These are phyloP conservation scores for Zosterops hypoxanthus DNA, from an alignment of 2,113 vertebrate species.

Conservation along the genomic window DNA sequence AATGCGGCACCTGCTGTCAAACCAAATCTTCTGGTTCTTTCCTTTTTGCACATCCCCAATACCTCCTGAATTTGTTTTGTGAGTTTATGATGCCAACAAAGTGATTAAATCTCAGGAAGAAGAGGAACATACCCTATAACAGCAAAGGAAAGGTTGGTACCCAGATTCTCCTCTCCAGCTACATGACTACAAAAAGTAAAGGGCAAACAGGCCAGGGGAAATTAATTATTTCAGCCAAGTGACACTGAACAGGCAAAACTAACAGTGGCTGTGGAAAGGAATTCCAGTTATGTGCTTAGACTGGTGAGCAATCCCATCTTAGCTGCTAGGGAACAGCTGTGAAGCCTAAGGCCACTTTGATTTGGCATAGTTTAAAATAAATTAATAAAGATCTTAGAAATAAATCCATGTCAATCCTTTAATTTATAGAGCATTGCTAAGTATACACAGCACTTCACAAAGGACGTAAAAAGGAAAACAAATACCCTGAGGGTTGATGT, in stretches of 20 bases:
- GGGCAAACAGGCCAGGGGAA: neutral
- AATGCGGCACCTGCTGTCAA: neutral
- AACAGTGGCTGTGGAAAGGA: neutral
- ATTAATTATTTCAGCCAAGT: slow-evolving; percentile 16
- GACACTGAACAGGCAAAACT: neutral
- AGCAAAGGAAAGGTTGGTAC: neutral
- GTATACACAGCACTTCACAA: neutral
- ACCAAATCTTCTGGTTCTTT: neutral
- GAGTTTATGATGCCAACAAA: neutral
- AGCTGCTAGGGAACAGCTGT: neutral
- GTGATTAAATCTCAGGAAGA: neutral
- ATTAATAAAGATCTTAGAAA: neutral
- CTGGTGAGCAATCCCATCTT: neutral
- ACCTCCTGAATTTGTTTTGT: neutral
- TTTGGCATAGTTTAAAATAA: neutral
- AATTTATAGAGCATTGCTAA: neutral
- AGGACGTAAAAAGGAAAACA: neutral
- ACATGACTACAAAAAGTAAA: neutral
- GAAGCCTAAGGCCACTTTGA: neutral
- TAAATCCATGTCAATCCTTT: neutral
- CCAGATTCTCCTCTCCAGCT: neutral
- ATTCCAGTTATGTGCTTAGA: slow-evolving; percentile 13
- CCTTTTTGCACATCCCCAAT: neutral
- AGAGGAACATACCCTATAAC: neutral
- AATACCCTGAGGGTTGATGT: neutral